Base-by-base conservation (phyloP, 2,888 invertebrate species). In the Pharmacophagus antenor region DNA sequence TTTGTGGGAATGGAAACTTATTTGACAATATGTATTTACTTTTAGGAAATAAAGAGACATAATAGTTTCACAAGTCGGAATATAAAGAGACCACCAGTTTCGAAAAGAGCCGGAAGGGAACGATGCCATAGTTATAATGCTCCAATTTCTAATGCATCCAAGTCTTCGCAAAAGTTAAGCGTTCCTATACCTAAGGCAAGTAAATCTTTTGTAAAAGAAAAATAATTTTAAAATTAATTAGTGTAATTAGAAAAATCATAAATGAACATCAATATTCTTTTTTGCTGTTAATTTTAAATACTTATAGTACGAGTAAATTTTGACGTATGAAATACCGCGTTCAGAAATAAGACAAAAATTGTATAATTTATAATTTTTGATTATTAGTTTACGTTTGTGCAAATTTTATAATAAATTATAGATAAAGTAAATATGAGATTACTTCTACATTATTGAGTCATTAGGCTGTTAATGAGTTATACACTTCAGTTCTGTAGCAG, bases 111-210 rank as follows among this genome's bases (percentile, higher is more conserved):
- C 51, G 85, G 87, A 21, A 78, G 89, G 68, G 89, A 89, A 70
- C 79, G 89, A 46, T 85, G 86, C 67, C 80, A 86, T 56, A 88
- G 84, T 64, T 88, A 82, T 68, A 74, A 82, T 65, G 79, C 78
- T n/a, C 79, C 71, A 57, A 71, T 77, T 54, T 66, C 74, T 58
- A 74, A 75, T 62, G 68, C 61, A 25, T 56, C 54, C 61, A 71
- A 72, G 60, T 60, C 66, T 47, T 60, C 63, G 62, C 69, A 69
- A 57, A 55, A 62, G 54, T 58, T 77, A 31, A 7, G 46, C 17
- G 37, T 23, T 48, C 68, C 67, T 51, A 72, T 67, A 31, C 80
- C 84, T 25, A 84, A 72, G 74, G 85, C 85, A 71, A 77, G 76
- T 55, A 31, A 31, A 31, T 31, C 12, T 25, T n/a, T n/a, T n/a